Evolutionary conservation across 2,888 invertebrate genomes (phyloP).

Genomic region (Microplitis deprimator): DNA sequence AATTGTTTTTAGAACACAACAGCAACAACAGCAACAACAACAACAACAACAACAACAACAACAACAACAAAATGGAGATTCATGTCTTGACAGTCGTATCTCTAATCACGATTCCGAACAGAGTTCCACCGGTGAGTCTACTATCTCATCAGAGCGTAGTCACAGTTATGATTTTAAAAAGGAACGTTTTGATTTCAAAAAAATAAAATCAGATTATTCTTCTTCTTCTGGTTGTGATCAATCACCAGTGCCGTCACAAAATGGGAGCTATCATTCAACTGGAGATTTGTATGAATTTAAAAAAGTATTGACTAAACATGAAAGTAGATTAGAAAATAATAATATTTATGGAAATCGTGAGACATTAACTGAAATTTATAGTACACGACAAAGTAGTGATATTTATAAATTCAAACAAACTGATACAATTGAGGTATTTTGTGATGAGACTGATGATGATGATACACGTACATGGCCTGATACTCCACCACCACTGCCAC

Average conservation of each 20-base stretch:
- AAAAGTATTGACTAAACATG: constrained; percentile 52
- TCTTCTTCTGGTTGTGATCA: constrained; percentile 56
- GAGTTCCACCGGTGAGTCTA: constrained; percentile 57
- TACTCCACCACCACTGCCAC: constrained; percentile 77
- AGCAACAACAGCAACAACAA: constrained; percentile 44
- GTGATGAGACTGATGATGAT: constrained; percentile 68
- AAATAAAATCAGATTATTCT: constrained; percentile 65
- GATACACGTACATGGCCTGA: constrained; percentile 68
- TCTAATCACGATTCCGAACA: constrained; percentile 63
- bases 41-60: too few relatives aligned
- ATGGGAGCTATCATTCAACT: constrained; percentile 62
- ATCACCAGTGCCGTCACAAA: constrained; percentile 64
- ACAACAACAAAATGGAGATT: constrained; percentile 53
- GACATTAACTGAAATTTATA: constrained; percentile 62
- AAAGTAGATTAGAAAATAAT: background rate
- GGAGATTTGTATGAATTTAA: constrained; percentile 62
- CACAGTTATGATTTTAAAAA: constrained; percentile 58
- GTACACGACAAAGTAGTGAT: constrained; percentile 60
- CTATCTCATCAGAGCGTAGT: constrained; percentile 53
- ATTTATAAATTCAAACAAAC: constrained; percentile 65
- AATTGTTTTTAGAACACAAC: constrained; percentile 56
- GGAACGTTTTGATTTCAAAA: constrained; percentile 67
- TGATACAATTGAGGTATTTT: constrained; percentile 64
- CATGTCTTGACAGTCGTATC: constrained; percentile 57
- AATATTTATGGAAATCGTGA: constrained; percentile 65